A percentile compares a stretch with the other conserved stretches of the same genome.
Conservation (phyloP, 30 jellyfish, hydroid and myxozoan species). For the Aurelia coerulea region DNA sequence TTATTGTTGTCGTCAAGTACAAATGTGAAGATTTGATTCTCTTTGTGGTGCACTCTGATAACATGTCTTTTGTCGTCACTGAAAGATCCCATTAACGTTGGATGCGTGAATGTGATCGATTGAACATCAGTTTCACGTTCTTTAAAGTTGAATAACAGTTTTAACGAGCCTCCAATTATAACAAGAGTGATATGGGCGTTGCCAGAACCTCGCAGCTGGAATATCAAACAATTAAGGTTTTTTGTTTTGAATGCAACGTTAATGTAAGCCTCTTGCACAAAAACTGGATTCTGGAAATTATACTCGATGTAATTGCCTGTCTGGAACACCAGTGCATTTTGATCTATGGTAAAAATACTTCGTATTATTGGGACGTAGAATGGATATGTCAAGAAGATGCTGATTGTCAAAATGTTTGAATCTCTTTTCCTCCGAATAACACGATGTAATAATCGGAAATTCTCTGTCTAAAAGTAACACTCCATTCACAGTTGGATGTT, state of each 20-base stretch:
- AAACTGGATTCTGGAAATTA: not conserved
- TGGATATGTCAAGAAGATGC: no score
- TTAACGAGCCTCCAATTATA: not conserved
- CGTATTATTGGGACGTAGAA: no score
- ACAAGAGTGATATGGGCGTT: constrained; percentile 28
- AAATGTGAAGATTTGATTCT: not conserved
- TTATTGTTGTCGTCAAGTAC: constrained; percentile 6
- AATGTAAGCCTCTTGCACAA: constrained; percentile 15
- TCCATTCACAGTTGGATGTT: no score
- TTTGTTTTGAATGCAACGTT: constrained; percentile 38
- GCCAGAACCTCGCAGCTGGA: constrained; percentile 8
- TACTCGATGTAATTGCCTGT: constrained; percentile 12
- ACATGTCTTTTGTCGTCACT: constrained; percentile 22
- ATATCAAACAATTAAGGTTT: not conserved
- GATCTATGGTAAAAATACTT: not conserved
- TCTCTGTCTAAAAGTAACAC: no score
- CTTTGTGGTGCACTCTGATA: constrained; percentile 26
- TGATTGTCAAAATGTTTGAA: no score
- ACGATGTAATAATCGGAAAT: no score
- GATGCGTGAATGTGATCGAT: constrained; percentile 9
- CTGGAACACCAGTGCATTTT: constrained; percentile 15
- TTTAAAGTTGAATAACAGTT: constrained; percentile 14
- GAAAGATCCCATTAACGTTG: not conserved
- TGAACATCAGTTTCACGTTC: constrained; percentile 15
- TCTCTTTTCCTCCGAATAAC: no score